Conservation (phyloP, 2,888 invertebrate genomes). For the Teinopalpus imperialis region DNA sequence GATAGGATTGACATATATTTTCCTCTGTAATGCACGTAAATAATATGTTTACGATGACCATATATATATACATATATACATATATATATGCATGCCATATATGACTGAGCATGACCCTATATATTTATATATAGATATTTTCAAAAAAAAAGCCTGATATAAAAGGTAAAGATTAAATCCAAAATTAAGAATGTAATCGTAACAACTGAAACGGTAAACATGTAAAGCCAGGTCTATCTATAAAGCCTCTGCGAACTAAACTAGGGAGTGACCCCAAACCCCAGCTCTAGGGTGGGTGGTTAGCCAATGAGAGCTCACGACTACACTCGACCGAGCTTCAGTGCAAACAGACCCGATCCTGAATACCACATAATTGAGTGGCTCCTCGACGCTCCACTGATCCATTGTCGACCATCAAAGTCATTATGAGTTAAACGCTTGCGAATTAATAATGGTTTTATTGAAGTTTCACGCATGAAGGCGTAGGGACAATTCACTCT, state of each 20-base stretch:
- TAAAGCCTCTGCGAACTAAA: slow-evolving; percentile 37
- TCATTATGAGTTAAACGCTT: slow-evolving; percentile 71
- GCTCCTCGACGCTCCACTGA: slow-evolving; percentile 41
- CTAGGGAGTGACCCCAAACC: slow-evolving; percentile 44
- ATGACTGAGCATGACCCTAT: no score
- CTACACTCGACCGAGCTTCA: slow-evolving; percentile 49
- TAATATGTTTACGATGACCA: no score
- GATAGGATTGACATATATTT: no score
- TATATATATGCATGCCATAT: no score
- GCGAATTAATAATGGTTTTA: slow-evolving; percentile 66
- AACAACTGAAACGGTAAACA: slow-evolving; percentile 25
- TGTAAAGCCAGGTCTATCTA: slow-evolving; percentile 32
- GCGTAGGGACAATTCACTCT: slow-evolving; percentile 30
- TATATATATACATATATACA: no score
- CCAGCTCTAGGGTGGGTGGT: slow-evolving; percentile 32
- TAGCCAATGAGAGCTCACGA: slow-evolving; percentile 67
- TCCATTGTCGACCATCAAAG: slow-evolving; percentile 67
- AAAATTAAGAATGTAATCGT: not conserved
- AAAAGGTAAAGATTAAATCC: no score
- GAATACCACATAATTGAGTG: slow-evolving; percentile 70
- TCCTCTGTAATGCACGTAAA: no score
- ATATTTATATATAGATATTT: no score
- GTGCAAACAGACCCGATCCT: slow-evolving; percentile 63
- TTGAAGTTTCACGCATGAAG: slow-evolving; percentile 60
- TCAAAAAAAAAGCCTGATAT: no score